A percentile compares a stretch with the other conserved stretches of the same genome.
Evolutionary conservation across 2,113 vertebrate species (phyloP).

Genomic region (Gopherus flavomarginatus): DNA sequence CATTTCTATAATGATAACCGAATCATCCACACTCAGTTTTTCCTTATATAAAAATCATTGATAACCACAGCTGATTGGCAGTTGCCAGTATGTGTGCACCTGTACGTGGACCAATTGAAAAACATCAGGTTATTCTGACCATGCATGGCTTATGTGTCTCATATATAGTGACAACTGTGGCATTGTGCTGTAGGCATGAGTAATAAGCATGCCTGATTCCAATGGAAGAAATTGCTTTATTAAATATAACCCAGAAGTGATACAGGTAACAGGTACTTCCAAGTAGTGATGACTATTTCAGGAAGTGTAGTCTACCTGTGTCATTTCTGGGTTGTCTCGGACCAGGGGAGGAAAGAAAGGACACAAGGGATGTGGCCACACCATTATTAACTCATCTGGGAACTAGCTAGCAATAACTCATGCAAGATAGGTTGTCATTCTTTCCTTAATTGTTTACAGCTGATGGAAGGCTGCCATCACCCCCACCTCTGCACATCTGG

Average conservation of each 20-base stretch:
- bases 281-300: neutral
- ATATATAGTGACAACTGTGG: neutral
- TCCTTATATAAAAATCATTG: neutral
- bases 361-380: neutral
- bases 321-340: neutral
- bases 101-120: neutral
- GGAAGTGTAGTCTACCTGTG: neutral
- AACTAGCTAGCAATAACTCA: neutral
- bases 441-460: neutral
- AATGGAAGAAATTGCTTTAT: neutral
- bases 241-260: neutral
- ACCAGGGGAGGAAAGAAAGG: neutral
- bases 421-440: neutral
- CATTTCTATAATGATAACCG: neutral
- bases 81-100: neutral
- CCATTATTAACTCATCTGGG: neutral
- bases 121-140: neutral
- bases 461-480: neutral
- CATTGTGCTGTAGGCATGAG: neutral
- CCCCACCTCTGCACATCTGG: too few relatives aligned
- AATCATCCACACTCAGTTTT: neutral
- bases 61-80: neutral
- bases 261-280: neutral
- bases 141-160: neutral
- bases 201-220: neutral